phyloP scores from a whole-genome alignment of 2,888 invertebrate genomes.

The Emmelina monodactyla region DNA sequence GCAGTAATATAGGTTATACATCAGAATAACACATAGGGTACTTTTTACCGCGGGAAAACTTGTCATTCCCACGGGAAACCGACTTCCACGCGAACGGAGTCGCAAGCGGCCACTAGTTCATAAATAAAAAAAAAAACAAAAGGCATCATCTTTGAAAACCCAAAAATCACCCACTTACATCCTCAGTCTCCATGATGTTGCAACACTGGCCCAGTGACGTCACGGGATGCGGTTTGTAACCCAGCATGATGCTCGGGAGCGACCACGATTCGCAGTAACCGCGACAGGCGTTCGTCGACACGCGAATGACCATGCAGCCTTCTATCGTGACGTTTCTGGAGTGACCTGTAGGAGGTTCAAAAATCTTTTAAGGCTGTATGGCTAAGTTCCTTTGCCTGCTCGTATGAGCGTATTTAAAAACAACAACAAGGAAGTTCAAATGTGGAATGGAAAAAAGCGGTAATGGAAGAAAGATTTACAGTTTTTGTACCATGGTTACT shows the following conservation, averaged over 20 bases:
- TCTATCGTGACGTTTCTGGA: constrained; percentile 83
- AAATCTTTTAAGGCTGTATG: not conserved
- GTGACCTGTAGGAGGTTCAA: constrained; percentile 64
- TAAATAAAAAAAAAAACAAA: too few relatives aligned
- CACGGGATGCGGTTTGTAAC: constrained; percentile 66
- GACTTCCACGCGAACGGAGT: too few relatives aligned
- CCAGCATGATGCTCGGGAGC: constrained; percentile 73
- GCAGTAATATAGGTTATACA: too few relatives aligned
- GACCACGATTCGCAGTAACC: constrained; percentile 90
- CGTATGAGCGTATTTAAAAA: not conserved
- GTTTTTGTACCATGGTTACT: not conserved
- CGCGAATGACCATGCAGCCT: constrained; percentile 83
- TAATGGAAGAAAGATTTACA: not conserved
- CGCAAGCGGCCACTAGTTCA: too few relatives aligned
- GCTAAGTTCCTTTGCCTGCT: not conserved
- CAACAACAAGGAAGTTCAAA: too few relatives aligned
- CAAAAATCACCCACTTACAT: too few relatives aligned
- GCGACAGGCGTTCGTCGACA: constrained; percentile 87
- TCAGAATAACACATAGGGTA: too few relatives aligned
- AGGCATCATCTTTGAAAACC: too few relatives aligned
- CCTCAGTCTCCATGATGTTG: constrained; percentile 88
- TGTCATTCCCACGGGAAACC: too few relatives aligned
- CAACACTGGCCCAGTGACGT: constrained; percentile 88
- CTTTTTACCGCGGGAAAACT: too few relatives aligned
- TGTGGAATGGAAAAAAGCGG: not conserved